A percentile compares a stretch with the other conserved stretches of the same genome.
These are phyloP conservation scores for Bolborhynchus lineola DNA, from an alignment of 2,113 vertebrate genomes.

Conservation along the genomic window DNA sequence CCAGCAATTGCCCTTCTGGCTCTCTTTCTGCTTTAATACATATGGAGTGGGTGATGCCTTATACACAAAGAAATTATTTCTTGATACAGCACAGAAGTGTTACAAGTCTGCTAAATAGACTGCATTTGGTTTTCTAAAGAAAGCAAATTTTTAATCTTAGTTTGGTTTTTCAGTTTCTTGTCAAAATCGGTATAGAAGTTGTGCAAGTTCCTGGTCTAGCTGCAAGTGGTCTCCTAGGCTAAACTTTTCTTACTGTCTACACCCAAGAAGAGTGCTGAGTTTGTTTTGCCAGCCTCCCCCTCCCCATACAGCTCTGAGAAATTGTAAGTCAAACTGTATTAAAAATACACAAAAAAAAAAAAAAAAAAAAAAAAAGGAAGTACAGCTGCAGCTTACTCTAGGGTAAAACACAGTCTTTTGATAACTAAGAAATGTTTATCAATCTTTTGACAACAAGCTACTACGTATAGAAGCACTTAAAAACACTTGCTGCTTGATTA, in stretches of 20 bases:
- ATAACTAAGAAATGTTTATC: not conserved
- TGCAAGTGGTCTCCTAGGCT: not conserved
- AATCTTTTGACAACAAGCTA: not conserved
- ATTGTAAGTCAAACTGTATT: not conserved
- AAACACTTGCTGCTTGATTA: constrained; percentile 32
- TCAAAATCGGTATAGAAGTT: not conserved
- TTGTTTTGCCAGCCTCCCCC: not conserved
- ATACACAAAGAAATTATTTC: not conserved
- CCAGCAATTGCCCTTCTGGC: not conserved
- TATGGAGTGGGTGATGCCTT: not conserved
- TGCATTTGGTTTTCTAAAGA: not conserved
- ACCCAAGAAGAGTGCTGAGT: not conserved
- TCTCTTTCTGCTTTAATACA: not conserved
- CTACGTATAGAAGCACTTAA: not conserved
- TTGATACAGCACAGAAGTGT: not conserved
- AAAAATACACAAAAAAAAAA: not conserved
- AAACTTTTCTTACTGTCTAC: constrained; percentile 19
- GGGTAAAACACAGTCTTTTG: not conserved
- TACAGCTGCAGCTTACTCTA: not conserved
- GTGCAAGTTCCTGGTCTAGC: not conserved
- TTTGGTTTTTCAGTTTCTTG: not conserved
- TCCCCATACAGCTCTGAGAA: not conserved
- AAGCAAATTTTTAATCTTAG: not conserved
- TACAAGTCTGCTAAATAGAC: not conserved
- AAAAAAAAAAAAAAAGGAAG: not conserved